Evolutionary conservation across 2,113 vertebrate genomes (phyloP), one percentile per base, ranked within the genome.

Genomic region (Telmatochromis brachygnathus): DNA sequence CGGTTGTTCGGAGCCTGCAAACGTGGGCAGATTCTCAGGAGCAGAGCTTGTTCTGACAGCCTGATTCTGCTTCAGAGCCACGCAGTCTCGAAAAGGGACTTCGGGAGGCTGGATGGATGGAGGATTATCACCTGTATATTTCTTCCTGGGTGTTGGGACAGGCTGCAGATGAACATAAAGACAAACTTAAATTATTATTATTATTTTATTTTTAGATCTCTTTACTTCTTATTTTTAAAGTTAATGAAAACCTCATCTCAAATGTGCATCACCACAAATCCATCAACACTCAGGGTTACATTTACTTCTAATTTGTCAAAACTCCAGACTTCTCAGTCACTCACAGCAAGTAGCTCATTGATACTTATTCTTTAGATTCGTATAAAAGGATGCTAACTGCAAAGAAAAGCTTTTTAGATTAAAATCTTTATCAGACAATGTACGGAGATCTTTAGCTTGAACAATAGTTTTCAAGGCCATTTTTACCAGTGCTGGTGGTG

Each of bases 41-140:
- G 21, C 87, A 26, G 51, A 30, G 9, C 49, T 58, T 2, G 82
- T 88, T 70, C 62, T 81, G 84, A 37, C 45, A 21, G 82, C 58
- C 79, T 89, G 84, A 83, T 81, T 91, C 62, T 70, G 89, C 35
- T 28, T 86, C 39, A 13, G 80, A 45, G 68, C 83, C 10, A 81
- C 12, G 35, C 9, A 19, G 21, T 3, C 51, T 79, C 90, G 87
- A 15, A 56, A 45, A 6, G 95, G 93, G 17, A 94, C 77, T 23
- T 92, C 88, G n/a, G 94, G 94, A 62, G 87, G 89, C n/a, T 84
- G 87, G 23, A 23, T 49, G 49, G n/a, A 21, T 7, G 79, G 10
- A 23, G 55, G 37, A 56, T 39, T 28, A 19, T 37, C 49, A 8
- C 14, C 1, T 30, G 11, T 6, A 6, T 33, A 30, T 56, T n/a